Evolutionary conservation across 2,113 vertebrate genomes (phyloP), one percentile per base, ranked within the genome.

Genomic region (Sardina pilchardus): DNA sequence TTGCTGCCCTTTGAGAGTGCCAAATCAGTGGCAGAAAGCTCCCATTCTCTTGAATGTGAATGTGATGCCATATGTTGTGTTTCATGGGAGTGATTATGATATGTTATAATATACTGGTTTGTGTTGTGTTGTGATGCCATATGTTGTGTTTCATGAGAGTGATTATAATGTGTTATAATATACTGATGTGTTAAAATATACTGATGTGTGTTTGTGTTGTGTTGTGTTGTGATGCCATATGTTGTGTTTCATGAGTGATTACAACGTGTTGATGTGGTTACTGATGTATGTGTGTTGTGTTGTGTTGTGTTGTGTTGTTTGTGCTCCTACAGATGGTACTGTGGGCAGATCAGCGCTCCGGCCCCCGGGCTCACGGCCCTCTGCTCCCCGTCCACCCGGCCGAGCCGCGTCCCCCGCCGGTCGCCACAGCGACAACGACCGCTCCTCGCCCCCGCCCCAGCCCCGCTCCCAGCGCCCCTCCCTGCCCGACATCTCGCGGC

Each of bases 401-500:
- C 94, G 90, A 36, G 90, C 93, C 39, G 84, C 39, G 14, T 92
- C 90, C 24, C 59, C 89, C 85, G n/a, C 85, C 84, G 80, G 83
- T 59, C 91, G 90, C 88, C 95, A 97, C 53, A 94, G 95, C 59
- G 96, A 96, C 6, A 89, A 91, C 0, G 96, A 96, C 71, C 91
- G 88, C 50, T 16, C 86, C 2, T 96, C 96, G 0, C 94, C 97
- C 0, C 93, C 96, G 0, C 96, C 97, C 48, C 94, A 95, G 43
- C 95, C 96, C 4, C 95, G 96, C 88, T 95, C 91, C 5, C 96
- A 97, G 84, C 95, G 97, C 44, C 97, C 97, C 21, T 98, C 97
- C 0, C 93, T 98, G 86, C 97, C 98, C 0, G 97, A 98, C 91
- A 95, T 98, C 67, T 96, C 96, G 44, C 94, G 96, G 80, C 96